Evolutionary conservation across 1,140 invertebrate species (phyloP).

Genomic region (Cydia splendana): DNA sequence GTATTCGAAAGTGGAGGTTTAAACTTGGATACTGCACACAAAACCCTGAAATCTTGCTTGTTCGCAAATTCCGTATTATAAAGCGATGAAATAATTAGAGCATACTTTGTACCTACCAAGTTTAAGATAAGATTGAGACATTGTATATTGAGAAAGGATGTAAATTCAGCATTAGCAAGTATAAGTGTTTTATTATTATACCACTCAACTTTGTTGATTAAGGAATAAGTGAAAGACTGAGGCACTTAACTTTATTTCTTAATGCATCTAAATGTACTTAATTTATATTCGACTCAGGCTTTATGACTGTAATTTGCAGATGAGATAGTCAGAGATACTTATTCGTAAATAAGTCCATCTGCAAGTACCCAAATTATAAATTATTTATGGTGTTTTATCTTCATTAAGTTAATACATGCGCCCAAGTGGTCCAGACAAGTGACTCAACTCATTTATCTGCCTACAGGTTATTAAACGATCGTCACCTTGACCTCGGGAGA

Average conservation of each 20-base stretch:
- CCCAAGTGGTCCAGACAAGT: background rate
- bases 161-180: constrained; percentile 29
- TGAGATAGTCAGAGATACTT: constrained; percentile 3
- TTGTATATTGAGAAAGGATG: constrained; percentile 27
- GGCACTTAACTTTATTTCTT: constrained; percentile 28
- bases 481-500: too few relatives aligned
- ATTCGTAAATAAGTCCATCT: constrained; percentile 7
- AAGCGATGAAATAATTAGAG: constrained; percentile 5
- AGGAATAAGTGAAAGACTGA: constrained; percentile 2
- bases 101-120: constrained; percentile 15
- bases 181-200: constrained; percentile 23
- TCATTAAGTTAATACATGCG: background rate
- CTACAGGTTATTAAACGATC: background rate
- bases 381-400: constrained; percentile 7
- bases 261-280: constrained; percentile 8
- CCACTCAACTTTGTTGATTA: constrained; percentile 5
- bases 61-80: background rate
- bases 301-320: constrained; percentile 14
- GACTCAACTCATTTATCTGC: background rate
- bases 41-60: background rate
- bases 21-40: background rate
- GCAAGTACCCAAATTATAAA: background rate
- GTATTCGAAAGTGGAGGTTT: background rate
- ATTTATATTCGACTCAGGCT: background rate
- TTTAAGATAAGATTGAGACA: constrained; percentile 18